Percentiles rank a stretch among this genome's conserved stretches.
Conservation (phyloP, 1,140 invertebrate genomes). For the Drosophila nigromelanica region DNA sequence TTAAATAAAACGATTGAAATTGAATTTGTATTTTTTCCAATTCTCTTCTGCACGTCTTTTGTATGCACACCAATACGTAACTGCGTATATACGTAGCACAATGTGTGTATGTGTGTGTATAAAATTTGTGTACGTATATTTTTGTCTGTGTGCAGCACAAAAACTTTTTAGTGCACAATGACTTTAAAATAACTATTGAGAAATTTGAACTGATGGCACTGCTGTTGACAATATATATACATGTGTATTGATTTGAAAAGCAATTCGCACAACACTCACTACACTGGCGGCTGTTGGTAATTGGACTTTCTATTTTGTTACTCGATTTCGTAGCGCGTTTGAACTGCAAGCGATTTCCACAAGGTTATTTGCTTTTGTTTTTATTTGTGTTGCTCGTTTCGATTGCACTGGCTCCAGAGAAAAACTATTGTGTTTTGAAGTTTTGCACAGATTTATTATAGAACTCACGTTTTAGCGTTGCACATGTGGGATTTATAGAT, state of each 20-base stretch:
- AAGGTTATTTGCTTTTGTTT: constrained; percentile 67
- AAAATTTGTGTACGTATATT: constrained; percentile 1
- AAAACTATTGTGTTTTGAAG: constrained; percentile 67
- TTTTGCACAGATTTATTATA: constrained; percentile 67
- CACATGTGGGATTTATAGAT: constrained; percentile 59
- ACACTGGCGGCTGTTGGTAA: constrained; percentile 65
- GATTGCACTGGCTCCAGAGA: constrained; percentile 50
- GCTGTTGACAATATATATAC: constrained; percentile 28
- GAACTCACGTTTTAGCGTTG: constrained; percentile 57
- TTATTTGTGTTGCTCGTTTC: constrained; percentile 48
- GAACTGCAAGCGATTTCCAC: constrained; percentile 51
- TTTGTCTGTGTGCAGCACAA: constrained; percentile 23
- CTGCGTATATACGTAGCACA: constrained; percentile 36
- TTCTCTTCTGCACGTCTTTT: constrained; percentile 52
- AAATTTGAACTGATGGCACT: constrained; percentile 23
- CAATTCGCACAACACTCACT: constrained; percentile 63
- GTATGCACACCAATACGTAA: constrained; percentile 52
- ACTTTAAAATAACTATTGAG: constrained; percentile 21
- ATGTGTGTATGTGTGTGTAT: constrained; percentile 2
- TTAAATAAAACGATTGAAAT: constrained; percentile 22
- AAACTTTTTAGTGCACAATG: constrained; percentile 15
- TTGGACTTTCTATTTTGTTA: constrained; percentile 71
- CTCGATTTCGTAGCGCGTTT: constrained; percentile 21
- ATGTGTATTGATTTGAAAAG: constrained; percentile 25
- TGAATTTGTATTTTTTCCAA: constrained; percentile 50